These are phyloP conservation scores for Habropoda laboriosa DNA, from an alignment of 1,140 invertebrate species.

Conservation along the genomic window DNA sequence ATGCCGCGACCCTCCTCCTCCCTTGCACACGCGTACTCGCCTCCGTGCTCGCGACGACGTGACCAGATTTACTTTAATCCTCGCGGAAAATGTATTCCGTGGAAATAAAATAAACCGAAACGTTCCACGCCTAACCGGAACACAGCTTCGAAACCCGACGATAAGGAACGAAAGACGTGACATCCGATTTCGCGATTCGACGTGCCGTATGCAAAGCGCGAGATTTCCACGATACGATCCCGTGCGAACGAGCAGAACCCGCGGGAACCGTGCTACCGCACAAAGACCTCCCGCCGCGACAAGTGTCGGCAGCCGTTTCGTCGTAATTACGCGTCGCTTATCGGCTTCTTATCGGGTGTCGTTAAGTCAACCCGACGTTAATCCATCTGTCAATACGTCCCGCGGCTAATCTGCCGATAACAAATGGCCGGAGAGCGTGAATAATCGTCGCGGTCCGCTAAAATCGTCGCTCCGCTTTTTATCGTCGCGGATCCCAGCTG, in stretches of 20 bases:
- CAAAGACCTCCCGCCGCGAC: conserved; percentile 63
- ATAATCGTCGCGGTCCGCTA: conserved; percentile 54
- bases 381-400: conserved; percentile 63
- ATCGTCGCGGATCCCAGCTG: conserved; percentile 4
- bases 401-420: conserved; percentile 49
- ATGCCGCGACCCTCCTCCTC: too few relatives aligned
- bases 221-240: conserved; percentile 56
- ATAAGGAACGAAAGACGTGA: conserved; percentile 59
- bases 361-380: conserved; percentile 60
- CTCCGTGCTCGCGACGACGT: conserved; percentile 35
- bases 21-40: not conserved
- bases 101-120: conserved; percentile 34
- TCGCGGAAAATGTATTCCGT: not conserved
- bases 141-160: not conserved
- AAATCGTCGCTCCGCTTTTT: conserved; percentile 47
- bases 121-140: conserved; percentile 37
- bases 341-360: conserved; percentile 62
- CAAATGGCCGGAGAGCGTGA: conserved; percentile 48
- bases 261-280: conserved; percentile 41
- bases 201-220: conserved; percentile 66
- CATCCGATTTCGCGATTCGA: conserved; percentile 71
- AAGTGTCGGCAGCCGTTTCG: conserved; percentile 33
- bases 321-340: conserved; percentile 63
- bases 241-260: conserved; percentile 39
- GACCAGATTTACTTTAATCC: conserved; percentile 43